Percentiles rank a stretch among this genome's conserved stretches.
Conservation (phyloP, 2,888 invertebrate genomes). For the Agrotis puta region DNA sequence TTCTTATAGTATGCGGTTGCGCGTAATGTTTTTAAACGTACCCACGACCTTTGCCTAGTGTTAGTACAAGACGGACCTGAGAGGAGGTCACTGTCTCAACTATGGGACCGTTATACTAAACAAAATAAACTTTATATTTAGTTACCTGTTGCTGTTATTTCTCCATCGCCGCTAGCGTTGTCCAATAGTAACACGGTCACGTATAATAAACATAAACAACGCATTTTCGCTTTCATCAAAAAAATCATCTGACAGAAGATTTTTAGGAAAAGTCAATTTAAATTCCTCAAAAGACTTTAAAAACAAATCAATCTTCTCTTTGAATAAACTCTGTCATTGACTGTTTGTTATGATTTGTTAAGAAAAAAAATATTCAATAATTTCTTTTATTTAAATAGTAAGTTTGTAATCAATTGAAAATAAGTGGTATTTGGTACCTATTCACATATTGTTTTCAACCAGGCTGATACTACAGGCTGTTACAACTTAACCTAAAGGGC, state of each 20-base stretch:
- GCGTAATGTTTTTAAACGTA: too few relatives aligned
- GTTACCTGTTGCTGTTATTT: slow-evolving; percentile 24
- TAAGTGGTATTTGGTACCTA: slow-evolving; percentile 2
- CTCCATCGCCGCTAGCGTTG: slow-evolving; percentile 29
- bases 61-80: background rate
- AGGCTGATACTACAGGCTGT: background rate
- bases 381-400: background rate
- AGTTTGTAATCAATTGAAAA: slow-evolving; percentile 19
- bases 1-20: too few relatives aligned
- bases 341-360: background rate
- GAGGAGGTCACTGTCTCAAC: background rate
- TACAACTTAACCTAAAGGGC: background rate
- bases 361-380: background rate
- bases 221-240: slow-evolving; percentile 38
- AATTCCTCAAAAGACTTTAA: background rate
- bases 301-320: slow-evolving; percentile 1
- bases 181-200: slow-evolving; percentile 23
- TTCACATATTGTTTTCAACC: slow-evolving; percentile 10
- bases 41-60: too few relatives aligned
- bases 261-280: slow-evolving; percentile 9
- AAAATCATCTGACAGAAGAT: slow-evolving; percentile 17
- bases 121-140: slow-evolving; percentile 7
- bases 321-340: background rate
- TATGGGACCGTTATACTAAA: background rate
- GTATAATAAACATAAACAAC: slow-evolving; percentile 34